Base-by-base conservation (phyloP, 2,797 vertebrate genomes). In the Chromobotia macracanthus region DNA sequence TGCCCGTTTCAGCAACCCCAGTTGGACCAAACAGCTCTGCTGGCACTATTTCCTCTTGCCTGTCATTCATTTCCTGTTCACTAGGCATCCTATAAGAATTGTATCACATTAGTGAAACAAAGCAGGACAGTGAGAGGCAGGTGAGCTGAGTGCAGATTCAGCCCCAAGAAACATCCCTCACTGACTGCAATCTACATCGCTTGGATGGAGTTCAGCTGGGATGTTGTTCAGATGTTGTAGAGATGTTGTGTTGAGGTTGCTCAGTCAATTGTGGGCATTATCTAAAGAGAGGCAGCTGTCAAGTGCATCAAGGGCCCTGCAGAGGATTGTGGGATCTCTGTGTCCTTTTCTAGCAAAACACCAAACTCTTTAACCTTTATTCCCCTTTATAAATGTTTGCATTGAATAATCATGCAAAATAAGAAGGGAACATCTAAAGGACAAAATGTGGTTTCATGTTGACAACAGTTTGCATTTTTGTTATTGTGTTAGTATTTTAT, bases 201-300 rank as follows among this genome's bases (percentile, higher is more conserved):
- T 21, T 28, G 12, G 35, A 5, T 19, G 18, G 1, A 63, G 44
- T n/a, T 75, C 41, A 80, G 79, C 64, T 75, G 72, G 16, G 41
- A 61, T 19, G 16, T 35, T 69, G 44, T 63, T 75, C n/a, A n/a
- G n/a, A n/a, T n/a, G n/a, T n/a, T n/a, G n/a, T n/a, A n/a, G 55
- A 60, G 25, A 61, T 56, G 55, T 12, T 72, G 48, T 79, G 48
- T 82, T n/a, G 16, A 63, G 46, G 71, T 48, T 60, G 72, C 31
- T 19, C 55, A 70, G 60, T 67, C 1, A 15, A 60, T 71, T 48
- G 64, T 21, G n/a, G 51, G 18, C 25, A 69, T 77, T 69, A 60
- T 35, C 9, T 16, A 75, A 6, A 71, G 60, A 60, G 60, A 60
- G 80, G 56, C 72, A 80, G 84, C 80, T 80, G 73, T 77, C 63